A percentile compares a stretch with the other conserved stretches of the same genome.
phyloP scores from a whole-genome alignment of 1,140 invertebrate genomes.

The Drosophila sturtevanti region DNA sequence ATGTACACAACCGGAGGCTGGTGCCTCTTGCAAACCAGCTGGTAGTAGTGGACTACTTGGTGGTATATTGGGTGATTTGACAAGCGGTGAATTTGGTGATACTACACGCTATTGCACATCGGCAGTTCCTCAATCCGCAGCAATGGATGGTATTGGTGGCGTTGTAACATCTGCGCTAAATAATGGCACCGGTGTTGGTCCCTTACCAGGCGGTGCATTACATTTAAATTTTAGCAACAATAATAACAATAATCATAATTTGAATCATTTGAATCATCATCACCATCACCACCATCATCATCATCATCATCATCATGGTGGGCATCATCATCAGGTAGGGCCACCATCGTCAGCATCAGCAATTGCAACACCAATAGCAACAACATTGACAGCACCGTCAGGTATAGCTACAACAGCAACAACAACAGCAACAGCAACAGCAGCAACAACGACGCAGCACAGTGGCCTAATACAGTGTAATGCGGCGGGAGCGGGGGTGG shows the following conservation, averaged over 20 bases:
- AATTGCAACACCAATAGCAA: neutral
- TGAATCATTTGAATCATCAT: slow-evolving; percentile 68
- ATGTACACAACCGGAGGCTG: slow-evolving; percentile 80
- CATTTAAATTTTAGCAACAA: slow-evolving; percentile 81
- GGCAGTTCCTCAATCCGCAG: slow-evolving; percentile 60
- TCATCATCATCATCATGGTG: slow-evolving; percentile 32
- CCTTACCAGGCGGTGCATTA: slow-evolving; percentile 51
- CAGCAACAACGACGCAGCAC: slow-evolving; percentile 31
- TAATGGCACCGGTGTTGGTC: slow-evolving; percentile 55
- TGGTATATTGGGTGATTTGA: slow-evolving; percentile 76
- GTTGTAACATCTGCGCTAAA: slow-evolving; percentile 41
- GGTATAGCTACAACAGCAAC: slow-evolving; percentile 18
- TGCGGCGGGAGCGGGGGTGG: slow-evolving; percentile 51
- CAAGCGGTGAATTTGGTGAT: slow-evolving; percentile 81
- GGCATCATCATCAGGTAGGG: slow-evolving; percentile 17
- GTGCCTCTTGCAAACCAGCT: slow-evolving; percentile 54
- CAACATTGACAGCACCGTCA: slow-evolving; percentile 32
- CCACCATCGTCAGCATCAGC: slow-evolving; percentile 36
- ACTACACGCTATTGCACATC: slow-evolving; percentile 81
- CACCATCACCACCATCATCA: slow-evolving; percentile 53
- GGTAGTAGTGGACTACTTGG: slow-evolving; percentile 74
- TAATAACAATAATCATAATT: slow-evolving; percentile 77
- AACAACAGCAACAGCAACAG: slow-evolving; percentile 23
- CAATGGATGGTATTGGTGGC: slow-evolving; percentile 16
- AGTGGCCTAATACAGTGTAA: slow-evolving; percentile 80